Base-by-base conservation (phyloP, 2,888 invertebrate species). In the Clostera curtula region DNA sequence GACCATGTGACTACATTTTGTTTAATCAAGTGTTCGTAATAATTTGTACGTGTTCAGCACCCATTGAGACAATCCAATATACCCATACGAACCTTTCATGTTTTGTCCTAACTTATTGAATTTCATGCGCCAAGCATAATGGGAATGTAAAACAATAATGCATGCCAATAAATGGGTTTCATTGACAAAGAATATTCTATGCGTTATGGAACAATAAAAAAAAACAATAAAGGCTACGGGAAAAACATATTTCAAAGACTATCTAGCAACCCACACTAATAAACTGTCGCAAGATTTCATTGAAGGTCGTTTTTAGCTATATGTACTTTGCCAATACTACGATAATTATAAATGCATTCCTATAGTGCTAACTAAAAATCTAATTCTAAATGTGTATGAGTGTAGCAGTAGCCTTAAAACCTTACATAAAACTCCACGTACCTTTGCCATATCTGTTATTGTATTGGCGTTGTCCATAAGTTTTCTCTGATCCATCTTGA, bases 401-500 rank as follows among this genome's bases (percentile, higher is more conserved):
- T 76, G 69, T 77, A 80, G 77, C 80, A 61, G 59, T 53, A 60
- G 62, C 69, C 40, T 38, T 34, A 37, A 34, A 31, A 16, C 31
- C 16, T 21, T 29, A 27, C 35, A 31, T 25, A 38, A 50, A 51
- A 37, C 23, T 49, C 36, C 49, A 73, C 79, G 85, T 89, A 98
- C 98, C 92, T 99, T 99, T 59, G 98, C 98, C 95, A 99, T 98
- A 73, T 99, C 99, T 35, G 98, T 97, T 75, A 99, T 94, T 34
- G 98, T 98, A 66, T 97, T 98, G 50, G 98, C 97, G 72, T 98
- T 98, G 77, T 99, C 99, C 92, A 97, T 96, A 56, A 99, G 85
- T 86, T 99, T 99, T 72, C 99, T 89, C 87, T 99, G 98, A 87
- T 98, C 98, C 95, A 98, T 97, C 88, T 99, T 99, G 40, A 99